Percentiles rank a stretch among this genome's conserved stretches.
Conservation (phyloP, 2,113 vertebrate genomes). For the Oxygymnocypris stewartii region DNA sequence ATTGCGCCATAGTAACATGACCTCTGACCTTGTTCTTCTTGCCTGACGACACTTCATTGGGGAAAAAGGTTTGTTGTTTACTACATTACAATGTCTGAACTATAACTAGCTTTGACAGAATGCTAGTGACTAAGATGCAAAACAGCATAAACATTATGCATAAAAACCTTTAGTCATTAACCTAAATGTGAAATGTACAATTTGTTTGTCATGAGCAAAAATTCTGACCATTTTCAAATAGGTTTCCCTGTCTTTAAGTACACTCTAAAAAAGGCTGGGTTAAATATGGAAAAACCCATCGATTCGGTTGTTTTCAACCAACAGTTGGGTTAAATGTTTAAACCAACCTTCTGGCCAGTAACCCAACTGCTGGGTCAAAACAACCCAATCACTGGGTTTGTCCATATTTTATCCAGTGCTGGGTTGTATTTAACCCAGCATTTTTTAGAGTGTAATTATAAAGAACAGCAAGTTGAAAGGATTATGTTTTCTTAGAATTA, state of each 20-base stretch:
- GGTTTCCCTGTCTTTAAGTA: background rate
- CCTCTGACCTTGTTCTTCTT: constrained; percentile 89
- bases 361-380: too few relatives aligned
- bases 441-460: background rate
- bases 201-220: background rate
- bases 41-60: constrained; percentile 89
- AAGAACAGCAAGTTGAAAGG: background rate
- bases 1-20: constrained; percentile 92
- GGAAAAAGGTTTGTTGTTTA: background rate
- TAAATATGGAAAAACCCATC: too few relatives aligned
- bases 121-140: background rate
- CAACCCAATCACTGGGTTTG: too few relatives aligned
- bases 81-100: too few relatives aligned
- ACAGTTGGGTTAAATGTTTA: too few relatives aligned
- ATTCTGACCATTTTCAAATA: background rate
- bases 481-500: background rate
- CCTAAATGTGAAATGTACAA: background rate
- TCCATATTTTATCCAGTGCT: too few relatives aligned
- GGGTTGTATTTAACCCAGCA: too few relatives aligned
- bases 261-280: too few relatives aligned
- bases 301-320: too few relatives aligned
- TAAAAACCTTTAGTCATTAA: background rate
- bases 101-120: too few relatives aligned
- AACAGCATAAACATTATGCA: background rate
- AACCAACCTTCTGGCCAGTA: too few relatives aligned